Percentiles rank a stretch among this genome's conserved stretches.
Evolutionary conservation across 35 echinoderm and acorn worm genomes (phyloP).

Genomic region (Strongylocentrotus purpuratus): DNA sequence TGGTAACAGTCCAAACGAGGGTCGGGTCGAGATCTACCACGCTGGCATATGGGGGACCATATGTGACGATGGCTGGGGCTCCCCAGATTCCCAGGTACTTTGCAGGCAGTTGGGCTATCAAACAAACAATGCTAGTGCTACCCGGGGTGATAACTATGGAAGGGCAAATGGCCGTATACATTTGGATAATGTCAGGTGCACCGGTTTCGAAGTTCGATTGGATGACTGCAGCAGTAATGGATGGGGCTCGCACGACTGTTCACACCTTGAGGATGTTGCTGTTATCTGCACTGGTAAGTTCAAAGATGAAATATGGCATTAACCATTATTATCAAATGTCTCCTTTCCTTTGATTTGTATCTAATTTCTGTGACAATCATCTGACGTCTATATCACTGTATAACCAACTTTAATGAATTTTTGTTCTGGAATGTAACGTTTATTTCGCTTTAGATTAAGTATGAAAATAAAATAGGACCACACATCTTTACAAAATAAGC

Average conservation of each 20-base stretch:
- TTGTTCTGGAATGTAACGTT: too few species aligned
- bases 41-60: background rate
- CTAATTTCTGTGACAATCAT: too few species aligned
- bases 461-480: too few species aligned
- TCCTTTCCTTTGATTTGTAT: too few species aligned
- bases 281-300: background rate
- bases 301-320: too few species aligned
- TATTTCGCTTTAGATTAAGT: too few species aligned
- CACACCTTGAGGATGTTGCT: background rate
- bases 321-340: too few species aligned
- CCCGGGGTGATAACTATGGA: background rate
- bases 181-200: background rate
- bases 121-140: background rate
- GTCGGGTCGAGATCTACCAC: conserved; percentile 20
- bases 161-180: background rate
- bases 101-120: conserved; percentile 21
- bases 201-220: background rate
- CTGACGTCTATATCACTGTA: too few species aligned
- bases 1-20: background rate
- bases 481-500: too few species aligned
- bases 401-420: too few species aligned
- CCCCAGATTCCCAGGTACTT: background rate
- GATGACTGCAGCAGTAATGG: background rate
- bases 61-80: background rate
- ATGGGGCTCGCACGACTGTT: background rate